Conservation (phyloP, 2,113 vertebrate species). For the Reinhardtius hippoglossoides region DNA sequence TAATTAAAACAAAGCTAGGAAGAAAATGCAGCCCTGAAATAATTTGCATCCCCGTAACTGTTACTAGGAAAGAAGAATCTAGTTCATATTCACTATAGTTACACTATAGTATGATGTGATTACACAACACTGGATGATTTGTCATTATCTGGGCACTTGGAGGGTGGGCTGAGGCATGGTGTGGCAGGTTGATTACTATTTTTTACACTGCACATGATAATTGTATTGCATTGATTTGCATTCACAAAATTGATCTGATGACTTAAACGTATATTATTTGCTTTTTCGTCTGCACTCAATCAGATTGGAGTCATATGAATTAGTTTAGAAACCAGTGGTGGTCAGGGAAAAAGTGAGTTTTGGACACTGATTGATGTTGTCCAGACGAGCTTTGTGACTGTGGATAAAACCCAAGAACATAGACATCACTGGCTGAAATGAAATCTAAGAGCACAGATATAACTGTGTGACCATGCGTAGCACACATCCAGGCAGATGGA, state of each 20-base stretch:
- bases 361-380: slow-evolving; percentile 29
- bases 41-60: too few relatives aligned
- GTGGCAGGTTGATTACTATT: neutral
- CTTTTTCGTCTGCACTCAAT: neutral
- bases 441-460: slow-evolving; percentile 44
- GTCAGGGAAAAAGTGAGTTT: slow-evolving; percentile 15
- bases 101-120: too few relatives aligned
- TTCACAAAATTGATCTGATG: neutral
- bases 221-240: neutral
- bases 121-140: too few relatives aligned
- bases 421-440: slow-evolving; percentile 25
- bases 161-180: too few relatives aligned
- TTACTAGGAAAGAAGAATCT: too few relatives aligned
- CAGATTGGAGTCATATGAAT: neutral
- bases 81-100: too few relatives aligned
- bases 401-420: slow-evolving; percentile 36
- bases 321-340: neutral
- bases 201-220: neutral
- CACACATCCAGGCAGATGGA: slow-evolving; percentile 41
- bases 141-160: too few relatives aligned
- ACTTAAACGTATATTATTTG: neutral
- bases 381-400: slow-evolving; percentile 2
- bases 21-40: neutral
- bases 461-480: slow-evolving; percentile 35
- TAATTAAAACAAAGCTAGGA: neutral